phyloP scores from a whole-genome alignment of 2,888 invertebrate species.

The Athalia cordata region DNA sequence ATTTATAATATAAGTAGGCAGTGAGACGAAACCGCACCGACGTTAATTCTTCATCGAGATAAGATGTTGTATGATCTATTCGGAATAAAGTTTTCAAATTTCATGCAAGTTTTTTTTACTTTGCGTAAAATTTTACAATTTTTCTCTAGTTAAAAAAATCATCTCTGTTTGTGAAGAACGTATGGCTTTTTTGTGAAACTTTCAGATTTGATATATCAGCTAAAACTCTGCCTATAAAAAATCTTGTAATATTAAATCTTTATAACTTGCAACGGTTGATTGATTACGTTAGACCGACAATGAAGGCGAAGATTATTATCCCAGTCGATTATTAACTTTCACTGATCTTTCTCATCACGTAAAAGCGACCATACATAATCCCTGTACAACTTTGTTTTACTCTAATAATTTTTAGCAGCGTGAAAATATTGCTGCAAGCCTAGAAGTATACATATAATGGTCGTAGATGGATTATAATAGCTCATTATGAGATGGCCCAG shows the following conservation, averaged over 20 bases:
- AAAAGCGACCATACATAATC: not conserved
- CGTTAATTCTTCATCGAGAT: conserved; percentile 2
- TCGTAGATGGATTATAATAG: no score
- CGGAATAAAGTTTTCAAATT: not conserved
- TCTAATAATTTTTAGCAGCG: no score
- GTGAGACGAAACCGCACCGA: not conserved
- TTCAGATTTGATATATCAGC: not conserved
- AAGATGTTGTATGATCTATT: not conserved
- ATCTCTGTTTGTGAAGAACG: no score
- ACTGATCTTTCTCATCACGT: conserved; percentile 7
- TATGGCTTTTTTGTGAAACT: no score
- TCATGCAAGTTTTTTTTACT: not conserved
- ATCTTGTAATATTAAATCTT: not conserved
- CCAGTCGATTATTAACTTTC: not conserved
- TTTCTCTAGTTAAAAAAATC: not conserved
- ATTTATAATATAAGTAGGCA: not conserved
- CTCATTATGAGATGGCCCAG: no score
- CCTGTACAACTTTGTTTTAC: no score
- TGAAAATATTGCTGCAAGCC: no score
- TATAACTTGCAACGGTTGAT: not conserved
- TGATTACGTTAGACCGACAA: not conserved
- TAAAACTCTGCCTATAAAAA: not conserved
- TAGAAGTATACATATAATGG: no score
- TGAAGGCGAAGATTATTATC: not conserved
- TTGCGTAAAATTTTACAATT: not conserved